These are phyloP conservation scores for Adelosebastes latens DNA, from an alignment of 2,797 vertebrate genomes.

Conservation along the genomic window DNA sequence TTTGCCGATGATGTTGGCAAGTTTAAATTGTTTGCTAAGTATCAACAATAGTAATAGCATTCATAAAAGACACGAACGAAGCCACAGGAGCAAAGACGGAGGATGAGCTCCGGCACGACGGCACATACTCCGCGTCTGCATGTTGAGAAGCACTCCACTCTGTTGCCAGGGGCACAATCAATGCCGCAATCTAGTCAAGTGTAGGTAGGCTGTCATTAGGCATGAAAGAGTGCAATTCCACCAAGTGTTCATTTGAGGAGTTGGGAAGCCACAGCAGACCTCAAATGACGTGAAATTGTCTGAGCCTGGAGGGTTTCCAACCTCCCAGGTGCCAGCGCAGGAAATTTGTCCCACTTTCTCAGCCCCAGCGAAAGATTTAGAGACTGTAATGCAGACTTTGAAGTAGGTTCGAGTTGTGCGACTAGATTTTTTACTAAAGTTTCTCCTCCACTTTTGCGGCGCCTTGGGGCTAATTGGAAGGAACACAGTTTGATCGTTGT, in stretches of 20 bases:
- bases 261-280: slow-evolving; percentile 57
- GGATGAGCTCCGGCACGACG: slow-evolving; percentile 4
- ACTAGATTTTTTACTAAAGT: slow-evolving; percentile 34
- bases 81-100: slow-evolving; percentile 10
- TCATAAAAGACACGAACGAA: neutral
- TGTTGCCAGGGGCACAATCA: slow-evolving; percentile 63
- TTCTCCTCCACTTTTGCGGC: slow-evolving; percentile 29
- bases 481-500: slow-evolving; percentile 31
- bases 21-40: neutral
- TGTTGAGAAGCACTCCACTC: slow-evolving; percentile 62
- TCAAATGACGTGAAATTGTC: slow-evolving; percentile 69
- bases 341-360: slow-evolving; percentile 76
- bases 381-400: slow-evolving; percentile 65
- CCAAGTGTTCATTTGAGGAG: slow-evolving; percentile 76
- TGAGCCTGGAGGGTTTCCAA: slow-evolving; percentile 61
- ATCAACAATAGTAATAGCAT: neutral
- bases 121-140: slow-evolving; percentile 23
- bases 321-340: slow-evolving; percentile 68
- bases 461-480: slow-evolving; percentile 52
- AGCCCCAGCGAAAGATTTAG: slow-evolving; percentile 50
- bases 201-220: slow-evolving; percentile 68
- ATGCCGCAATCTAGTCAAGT: slow-evolving; percentile 79
- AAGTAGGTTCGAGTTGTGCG: slow-evolving; percentile 64
- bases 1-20: neutral
- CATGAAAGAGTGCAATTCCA: slow-evolving; percentile 71